A percentile compares a stretch with the other conserved stretches of the same genome.
These are phyloP conservation scores for Anoplius nigerrimus DNA, from an alignment of 2,888 invertebrate species.

Conservation along the genomic window DNA sequence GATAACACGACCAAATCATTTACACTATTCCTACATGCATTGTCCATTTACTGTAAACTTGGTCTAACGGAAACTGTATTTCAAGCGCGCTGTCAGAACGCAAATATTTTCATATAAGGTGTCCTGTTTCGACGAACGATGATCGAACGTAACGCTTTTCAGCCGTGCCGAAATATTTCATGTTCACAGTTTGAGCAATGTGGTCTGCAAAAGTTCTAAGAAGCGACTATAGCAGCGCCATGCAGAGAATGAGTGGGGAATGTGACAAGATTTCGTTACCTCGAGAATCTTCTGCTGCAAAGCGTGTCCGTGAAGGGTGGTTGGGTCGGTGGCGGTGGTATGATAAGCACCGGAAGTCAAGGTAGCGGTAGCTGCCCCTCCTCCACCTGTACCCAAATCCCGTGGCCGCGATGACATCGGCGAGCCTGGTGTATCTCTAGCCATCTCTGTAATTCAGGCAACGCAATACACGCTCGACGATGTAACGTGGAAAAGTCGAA, in stretches of 20 bases:
- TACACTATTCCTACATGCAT: too few species aligned
- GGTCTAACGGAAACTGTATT: too few species aligned
- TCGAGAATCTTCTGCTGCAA: conserved; percentile 84
- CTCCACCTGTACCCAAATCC: conserved; percentile 74
- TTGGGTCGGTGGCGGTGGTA: conserved; percentile 75
- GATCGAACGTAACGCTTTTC: too few species aligned
- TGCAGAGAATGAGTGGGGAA: neutral
- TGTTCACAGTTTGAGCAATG: too few species aligned
- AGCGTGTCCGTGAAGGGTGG: conserved; percentile 78
- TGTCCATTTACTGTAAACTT: too few species aligned
- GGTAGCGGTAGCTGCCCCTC: conserved; percentile 74
- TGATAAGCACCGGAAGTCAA: conserved; percentile 75
- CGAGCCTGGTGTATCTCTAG: conserved; percentile 76
- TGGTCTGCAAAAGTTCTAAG: neutral
- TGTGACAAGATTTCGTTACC: conserved; percentile 73
- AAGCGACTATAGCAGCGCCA: neutral
- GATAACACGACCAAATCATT: too few species aligned
- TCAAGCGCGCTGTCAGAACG: too few species aligned
- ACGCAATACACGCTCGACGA: conserved; percentile 55
- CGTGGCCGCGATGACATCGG: conserved; percentile 73
- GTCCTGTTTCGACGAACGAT: too few species aligned
- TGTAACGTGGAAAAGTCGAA: too few species aligned
- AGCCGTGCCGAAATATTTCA: too few species aligned
- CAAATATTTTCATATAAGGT: too few species aligned
- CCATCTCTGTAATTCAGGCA: conserved; percentile 68